Evolutionary conservation across 2,888 invertebrate genomes (phyloP).

Genomic region (Dolomedes plantarius): DNA sequence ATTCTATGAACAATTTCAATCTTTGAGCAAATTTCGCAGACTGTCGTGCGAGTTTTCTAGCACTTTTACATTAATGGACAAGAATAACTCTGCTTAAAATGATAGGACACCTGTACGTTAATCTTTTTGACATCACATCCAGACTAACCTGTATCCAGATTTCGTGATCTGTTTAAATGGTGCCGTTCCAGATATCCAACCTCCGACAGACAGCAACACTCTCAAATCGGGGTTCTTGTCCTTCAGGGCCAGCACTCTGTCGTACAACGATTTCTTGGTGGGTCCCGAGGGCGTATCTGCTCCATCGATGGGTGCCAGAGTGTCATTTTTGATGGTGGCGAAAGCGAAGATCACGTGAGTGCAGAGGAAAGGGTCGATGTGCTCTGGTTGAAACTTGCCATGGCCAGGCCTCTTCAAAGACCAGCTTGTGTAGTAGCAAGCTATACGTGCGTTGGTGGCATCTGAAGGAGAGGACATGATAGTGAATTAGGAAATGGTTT

Average conservation of each 20-base stretch:
- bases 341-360: constrained; percentile 97
- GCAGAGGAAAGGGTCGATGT: constrained; percentile 91
- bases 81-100: too few species aligned
- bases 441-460: constrained; percentile 85
- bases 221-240: constrained; percentile 92
- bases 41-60: too few species aligned
- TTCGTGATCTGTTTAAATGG: constrained; percentile 90
- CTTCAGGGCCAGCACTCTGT: constrained; percentile 88
- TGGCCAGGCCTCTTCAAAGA: constrained; percentile 92
- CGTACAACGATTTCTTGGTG: constrained; percentile 79
- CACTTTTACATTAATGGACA: too few species aligned
- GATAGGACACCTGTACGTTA: too few species aligned
- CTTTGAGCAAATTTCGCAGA: too few species aligned
- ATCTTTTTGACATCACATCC: too few species aligned
- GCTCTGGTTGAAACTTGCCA: constrained; percentile 91
- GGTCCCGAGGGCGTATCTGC: constrained; percentile 82
- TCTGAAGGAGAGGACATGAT: too few species aligned
- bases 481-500: too few species aligned
- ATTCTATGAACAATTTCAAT: too few species aligned
- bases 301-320: constrained; percentile 84
- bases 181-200: constrained; percentile 97
- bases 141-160: constrained; percentile 76
- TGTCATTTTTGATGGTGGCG: constrained; percentile 90
- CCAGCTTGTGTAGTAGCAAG: constrained; percentile 98
- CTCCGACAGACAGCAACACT: constrained; percentile 84